Evolutionary conservation across 2,113 vertebrate genomes (phyloP).

Genomic region (Oriolus oriolus): DNA sequence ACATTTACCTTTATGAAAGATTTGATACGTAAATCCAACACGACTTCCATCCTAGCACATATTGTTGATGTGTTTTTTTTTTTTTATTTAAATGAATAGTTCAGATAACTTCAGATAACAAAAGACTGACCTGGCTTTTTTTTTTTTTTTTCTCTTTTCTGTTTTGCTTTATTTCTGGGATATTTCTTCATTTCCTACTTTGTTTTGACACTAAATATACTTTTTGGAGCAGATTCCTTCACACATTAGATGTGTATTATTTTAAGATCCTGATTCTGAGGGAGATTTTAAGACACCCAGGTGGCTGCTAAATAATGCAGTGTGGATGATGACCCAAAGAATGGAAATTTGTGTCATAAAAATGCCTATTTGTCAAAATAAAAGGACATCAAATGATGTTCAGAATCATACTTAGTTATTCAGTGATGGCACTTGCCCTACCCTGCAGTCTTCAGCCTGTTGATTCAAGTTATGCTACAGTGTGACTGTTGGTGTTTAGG

Average conservation of each 20-base stretch:
- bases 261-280: not conserved
- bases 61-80: not conserved
- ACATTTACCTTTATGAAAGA: not conserved
- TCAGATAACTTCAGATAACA: not conserved
- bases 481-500: not conserved
- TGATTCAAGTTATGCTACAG: not conserved
- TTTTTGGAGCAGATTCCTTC: not conserved
- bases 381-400: not conserved
- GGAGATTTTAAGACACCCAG: not conserved
- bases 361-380: not conserved
- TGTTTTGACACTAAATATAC: not conserved
- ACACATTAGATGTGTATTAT: not conserved
- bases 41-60: not conserved
- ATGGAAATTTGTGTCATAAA: not conserved
- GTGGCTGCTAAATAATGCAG: not conserved
- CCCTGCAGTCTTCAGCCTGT: not conserved
- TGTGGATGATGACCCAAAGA: not conserved
- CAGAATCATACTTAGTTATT: not conserved
- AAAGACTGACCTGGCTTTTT: not conserved
- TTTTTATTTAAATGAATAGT: not conserved
- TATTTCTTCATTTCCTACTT: not conserved
- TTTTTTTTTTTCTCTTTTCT: not conserved
- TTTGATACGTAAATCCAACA: not conserved
- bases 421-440: not conserved
- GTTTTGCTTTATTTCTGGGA: not conserved